Conservation (phyloP, 2,888 invertebrate genomes). For the Drosophila falleni region DNA sequence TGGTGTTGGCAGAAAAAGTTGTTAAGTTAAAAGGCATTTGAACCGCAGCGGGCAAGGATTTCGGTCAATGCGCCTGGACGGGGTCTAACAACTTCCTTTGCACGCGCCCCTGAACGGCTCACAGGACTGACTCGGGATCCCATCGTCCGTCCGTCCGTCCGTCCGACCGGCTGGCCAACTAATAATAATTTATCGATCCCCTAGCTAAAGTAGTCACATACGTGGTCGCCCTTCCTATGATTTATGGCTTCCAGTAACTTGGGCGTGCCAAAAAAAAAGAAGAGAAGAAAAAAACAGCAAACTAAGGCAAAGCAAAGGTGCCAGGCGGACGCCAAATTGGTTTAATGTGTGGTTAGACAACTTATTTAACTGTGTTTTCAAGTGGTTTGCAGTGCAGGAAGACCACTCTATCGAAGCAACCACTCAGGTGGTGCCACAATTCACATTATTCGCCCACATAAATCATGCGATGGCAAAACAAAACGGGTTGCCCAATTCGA, state of each 20-base stretch:
- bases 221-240: slow-evolving; percentile 75
- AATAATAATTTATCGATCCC: slow-evolving; percentile 84
- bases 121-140: slow-evolving; percentile 21
- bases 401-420: slow-evolving; percentile 29
- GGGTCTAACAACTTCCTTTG: slow-evolving; percentile 78
- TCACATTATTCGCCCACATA: slow-evolving; percentile 56
- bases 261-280: slow-evolving; percentile 45
- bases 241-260: slow-evolving; percentile 72
- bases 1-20: slow-evolving; percentile 82
- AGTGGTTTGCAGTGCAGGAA: slow-evolving; percentile 71
- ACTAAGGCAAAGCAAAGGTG: slow-evolving; percentile 22
- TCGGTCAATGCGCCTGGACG: slow-evolving; percentile 67
- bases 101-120: slow-evolving; percentile 62
- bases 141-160: slow-evolving; percentile 1
- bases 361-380: slow-evolving; percentile 79
- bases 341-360: slow-evolving; percentile 81
- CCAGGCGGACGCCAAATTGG: slow-evolving; percentile 69
- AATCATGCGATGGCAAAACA: slow-evolving; percentile 72
- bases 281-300: slow-evolving; percentile 10
- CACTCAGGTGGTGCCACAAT: slow-evolving; percentile 48
- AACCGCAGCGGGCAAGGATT: slow-evolving; percentile 77
- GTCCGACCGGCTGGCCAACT: slow-evolving; percentile 69
- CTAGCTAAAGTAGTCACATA: slow-evolving; percentile 76
- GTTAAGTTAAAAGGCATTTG: slow-evolving; percentile 83
- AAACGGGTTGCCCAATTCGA: slow-evolving; percentile 65